These are phyloP conservation scores for Tetragonisca angustula DNA, from an alignment of 2,888 invertebrate genomes.

Conservation along the genomic window DNA sequence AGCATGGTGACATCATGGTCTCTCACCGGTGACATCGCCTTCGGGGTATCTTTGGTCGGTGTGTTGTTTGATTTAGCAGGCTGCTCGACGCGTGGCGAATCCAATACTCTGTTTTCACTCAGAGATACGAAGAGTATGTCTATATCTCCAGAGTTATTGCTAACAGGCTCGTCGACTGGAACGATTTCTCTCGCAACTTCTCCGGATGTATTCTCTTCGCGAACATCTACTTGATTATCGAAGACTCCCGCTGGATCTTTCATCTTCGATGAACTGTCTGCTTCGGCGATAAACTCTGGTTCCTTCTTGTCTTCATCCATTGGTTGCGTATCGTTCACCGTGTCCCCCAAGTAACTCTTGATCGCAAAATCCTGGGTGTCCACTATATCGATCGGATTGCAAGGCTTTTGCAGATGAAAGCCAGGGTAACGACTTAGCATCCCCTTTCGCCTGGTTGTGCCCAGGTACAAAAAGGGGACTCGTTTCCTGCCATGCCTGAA, in stretches of 20 bases:
- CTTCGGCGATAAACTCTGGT: background rate
- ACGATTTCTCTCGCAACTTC: background rate
- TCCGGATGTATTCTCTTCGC: background rate
- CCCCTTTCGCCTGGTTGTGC: constrained; percentile 7
- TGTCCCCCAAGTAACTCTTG: background rate
- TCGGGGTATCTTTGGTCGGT: constrained; percentile 4
- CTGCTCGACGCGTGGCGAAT: background rate
- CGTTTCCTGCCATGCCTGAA: constrained; percentile 5
- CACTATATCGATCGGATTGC: background rate
- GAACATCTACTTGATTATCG: background rate
- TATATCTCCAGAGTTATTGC: background rate
- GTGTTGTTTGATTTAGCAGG: background rate
- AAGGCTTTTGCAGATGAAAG: background rate
- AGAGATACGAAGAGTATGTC: constrained; percentile 32
- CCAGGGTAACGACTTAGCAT: background rate
- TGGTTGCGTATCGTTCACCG: constrained; percentile 3
- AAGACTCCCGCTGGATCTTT: background rate
- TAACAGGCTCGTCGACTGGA: background rate
- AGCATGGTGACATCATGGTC: constrained; percentile 56
- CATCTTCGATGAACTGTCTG: background rate
- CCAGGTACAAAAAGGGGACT: constrained; percentile 39
- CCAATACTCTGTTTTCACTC: background rate
- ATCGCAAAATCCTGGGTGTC: background rate
- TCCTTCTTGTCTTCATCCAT: background rate
- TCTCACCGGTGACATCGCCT: constrained; percentile 62